Percentiles rank a stretch among this genome's conserved stretches.
phyloP scores from a whole-genome alignment of 2,797 vertebrate species.

The Synanceia verrucosa region DNA sequence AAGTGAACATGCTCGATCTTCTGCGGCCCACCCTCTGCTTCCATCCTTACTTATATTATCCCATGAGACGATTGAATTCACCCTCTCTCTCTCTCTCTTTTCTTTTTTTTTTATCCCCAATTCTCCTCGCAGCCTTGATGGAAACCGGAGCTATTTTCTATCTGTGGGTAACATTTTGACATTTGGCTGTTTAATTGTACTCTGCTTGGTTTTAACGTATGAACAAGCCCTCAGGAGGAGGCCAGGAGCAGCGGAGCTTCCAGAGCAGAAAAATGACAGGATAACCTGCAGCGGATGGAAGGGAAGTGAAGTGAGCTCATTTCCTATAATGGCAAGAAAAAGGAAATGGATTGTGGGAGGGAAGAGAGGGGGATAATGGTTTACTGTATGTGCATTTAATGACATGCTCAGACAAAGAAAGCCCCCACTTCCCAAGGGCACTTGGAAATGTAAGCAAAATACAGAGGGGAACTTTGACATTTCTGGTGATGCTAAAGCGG shows the following conservation, averaged over 20 bases:
- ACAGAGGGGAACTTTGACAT: slow-evolving; percentile 49
- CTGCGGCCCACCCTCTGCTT: background rate
- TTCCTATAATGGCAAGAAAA: slow-evolving; percentile 63
- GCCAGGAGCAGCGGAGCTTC: slow-evolving; percentile 28
- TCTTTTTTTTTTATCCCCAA: background rate
- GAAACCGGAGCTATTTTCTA: background rate
- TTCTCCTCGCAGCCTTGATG: background rate
- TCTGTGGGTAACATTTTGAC: slow-evolving; percentile 2
- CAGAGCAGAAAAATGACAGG: slow-evolving; percentile 59
- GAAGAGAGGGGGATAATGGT: slow-evolving; percentile 43
- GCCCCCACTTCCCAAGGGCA: slow-evolving; percentile 8
- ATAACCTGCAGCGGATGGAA: slow-evolving; percentile 41
- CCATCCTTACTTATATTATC: background rate
- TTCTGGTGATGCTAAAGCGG: slow-evolving; percentile 14
- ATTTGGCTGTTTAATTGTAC: slow-evolving; percentile 7
- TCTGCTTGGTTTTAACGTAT: slow-evolving; percentile 1
- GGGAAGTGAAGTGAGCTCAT: slow-evolving; percentile 71
- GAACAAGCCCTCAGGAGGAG: background rate
- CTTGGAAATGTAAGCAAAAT: slow-evolving; percentile 42
- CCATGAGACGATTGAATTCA: background rate
- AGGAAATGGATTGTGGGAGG: slow-evolving; percentile 59
- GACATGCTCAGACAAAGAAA: slow-evolving; percentile 58
- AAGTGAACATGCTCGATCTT: slow-evolving; percentile 20
- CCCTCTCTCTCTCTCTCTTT: background rate
- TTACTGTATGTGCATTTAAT: slow-evolving; percentile 55